Base-by-base conservation (phyloP, 2,113 vertebrate species). In the Rhinoptilus africanus region DNA sequence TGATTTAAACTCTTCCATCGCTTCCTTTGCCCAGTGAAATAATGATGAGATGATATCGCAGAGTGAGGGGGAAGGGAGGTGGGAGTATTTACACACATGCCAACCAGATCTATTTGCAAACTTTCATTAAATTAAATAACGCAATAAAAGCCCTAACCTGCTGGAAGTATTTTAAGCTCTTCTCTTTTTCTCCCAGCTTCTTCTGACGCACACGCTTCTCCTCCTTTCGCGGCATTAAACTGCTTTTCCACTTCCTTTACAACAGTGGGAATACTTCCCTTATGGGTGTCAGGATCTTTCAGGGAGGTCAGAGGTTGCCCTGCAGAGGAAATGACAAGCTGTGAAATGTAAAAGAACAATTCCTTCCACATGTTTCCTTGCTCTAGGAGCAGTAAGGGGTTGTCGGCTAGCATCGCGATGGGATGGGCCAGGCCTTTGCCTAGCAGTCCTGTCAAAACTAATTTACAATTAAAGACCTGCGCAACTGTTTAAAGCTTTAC, bases 271-370 rank as follows among this genome's bases (percentile, higher is more conserved):
- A 99, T 98, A 98, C 99, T 99, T 99, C 99, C 98, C 98, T 98
- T 98, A 97, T 98, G 98, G 98, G 99, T 98, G 98, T 99, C 98
- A 97, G 98, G 98, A 98, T 98, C 99, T 98, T 98, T 98, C 45
- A 48, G 97, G 98, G 98, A 98, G 99, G 99, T 99, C 99, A 99
- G 98, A 98, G 99, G 99, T 99, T 98, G 98, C 98, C 97, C 98
- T 97, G 98, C 97, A 98, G 98, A 99, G 99, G 99, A 99, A 99
- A 99, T 99, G 99, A 99, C 99, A 99, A 99, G 99, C 99, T 99
- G 99, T 99, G 99, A 99, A 99, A 99, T 98, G 99, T 99, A 99
- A 99, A 99, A 99, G 99, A 99, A 98, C 99, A 99, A 99, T 99
- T 99, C 99, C 98, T 99, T 99, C 99, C 99, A 99, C 99, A 99